Evolutionary conservation across 2,888 invertebrate species (phyloP).

Genomic region (Chesias legatella): DNA sequence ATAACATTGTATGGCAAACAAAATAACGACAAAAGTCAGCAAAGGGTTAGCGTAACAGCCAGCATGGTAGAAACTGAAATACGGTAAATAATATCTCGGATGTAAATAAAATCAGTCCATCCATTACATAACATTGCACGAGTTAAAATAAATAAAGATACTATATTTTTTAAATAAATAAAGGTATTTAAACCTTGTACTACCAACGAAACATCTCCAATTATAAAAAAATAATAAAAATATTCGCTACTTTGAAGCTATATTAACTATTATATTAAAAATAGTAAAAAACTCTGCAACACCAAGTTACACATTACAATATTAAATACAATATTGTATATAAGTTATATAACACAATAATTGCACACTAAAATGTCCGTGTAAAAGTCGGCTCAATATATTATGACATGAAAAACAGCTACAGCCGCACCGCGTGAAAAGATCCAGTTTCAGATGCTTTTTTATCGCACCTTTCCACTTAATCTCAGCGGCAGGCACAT

Average conservation of each 20-base stretch:
- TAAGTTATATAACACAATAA: constrained; percentile 30
- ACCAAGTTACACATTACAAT: constrained; percentile 29
- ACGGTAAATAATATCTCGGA: constrained; percentile 47
- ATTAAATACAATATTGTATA: constrained; percentile 30
- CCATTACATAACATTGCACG: constrained; percentile 68
- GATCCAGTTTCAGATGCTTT: no score
- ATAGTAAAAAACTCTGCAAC: constrained; percentile 44
- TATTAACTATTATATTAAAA: constrained; percentile 45
- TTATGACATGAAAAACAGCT: constrained; percentile 33
- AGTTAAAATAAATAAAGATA: constrained; percentile 53
- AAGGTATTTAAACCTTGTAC: constrained; percentile 42
- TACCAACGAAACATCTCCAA: constrained; percentile 32
- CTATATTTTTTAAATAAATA: constrained; percentile 36
- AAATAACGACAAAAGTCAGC: constrained; percentile 47
- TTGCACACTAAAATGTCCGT: constrained; percentile 31
- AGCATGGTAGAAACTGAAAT: constrained; percentile 40
- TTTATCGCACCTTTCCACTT: no score
- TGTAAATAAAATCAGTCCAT: constrained; percentile 69
- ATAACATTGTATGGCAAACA: constrained; percentile 48
- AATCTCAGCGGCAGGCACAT: constrained; percentile 41
- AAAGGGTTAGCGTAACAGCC: constrained; percentile 47
- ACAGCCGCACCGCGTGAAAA: constrained; percentile 7
- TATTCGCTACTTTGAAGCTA: constrained; percentile 38
- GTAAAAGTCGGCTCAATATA: constrained; percentile 34
- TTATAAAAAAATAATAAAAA: constrained; percentile 37